These are phyloP conservation scores for Conomelus anceps DNA, from an alignment of 2,888 invertebrate species.

Conservation along the genomic window DNA sequence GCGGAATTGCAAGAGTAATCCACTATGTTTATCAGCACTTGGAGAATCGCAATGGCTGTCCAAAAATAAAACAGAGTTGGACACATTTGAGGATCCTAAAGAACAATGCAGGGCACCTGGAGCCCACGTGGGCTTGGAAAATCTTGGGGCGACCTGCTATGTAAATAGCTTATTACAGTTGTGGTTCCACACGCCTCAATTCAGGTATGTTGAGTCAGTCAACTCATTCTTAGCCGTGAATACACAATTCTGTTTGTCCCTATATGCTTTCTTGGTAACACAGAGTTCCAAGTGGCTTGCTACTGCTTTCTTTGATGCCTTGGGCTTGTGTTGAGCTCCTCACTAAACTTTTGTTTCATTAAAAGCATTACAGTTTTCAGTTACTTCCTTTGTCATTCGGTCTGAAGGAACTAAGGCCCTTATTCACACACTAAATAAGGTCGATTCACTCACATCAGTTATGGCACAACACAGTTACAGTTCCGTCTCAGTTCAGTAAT, in stretches of 20 bases:
- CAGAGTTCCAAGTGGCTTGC: too few relatives aligned
- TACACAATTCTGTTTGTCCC: not conserved
- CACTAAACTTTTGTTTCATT: too few relatives aligned
- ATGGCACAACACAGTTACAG: too few relatives aligned
- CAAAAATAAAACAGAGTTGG: constrained; percentile 45
- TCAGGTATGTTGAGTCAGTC: constrained; percentile 40
- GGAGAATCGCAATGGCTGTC: constrained; percentile 52
- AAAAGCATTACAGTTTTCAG: too few relatives aligned
- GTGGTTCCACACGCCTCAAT: constrained; percentile 55
- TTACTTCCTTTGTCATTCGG: too few relatives aligned
- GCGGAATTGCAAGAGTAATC: constrained; percentile 53
- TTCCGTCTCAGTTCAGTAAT: too few relatives aligned
- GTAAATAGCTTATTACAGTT: constrained; percentile 57
- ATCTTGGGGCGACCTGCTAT: constrained; percentile 59
- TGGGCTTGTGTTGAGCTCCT: too few relatives aligned
- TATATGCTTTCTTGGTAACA: too few relatives aligned
- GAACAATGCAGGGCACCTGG: constrained; percentile 43
- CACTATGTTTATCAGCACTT: constrained; percentile 51
- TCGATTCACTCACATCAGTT: too few relatives aligned
- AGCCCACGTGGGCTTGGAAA: constrained; percentile 53
- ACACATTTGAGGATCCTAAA: constrained; percentile 38
- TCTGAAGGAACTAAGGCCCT: too few relatives aligned
- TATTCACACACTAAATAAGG: too few relatives aligned
- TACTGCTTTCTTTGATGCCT: too few relatives aligned
- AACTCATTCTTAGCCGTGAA: not conserved